A percentile compares a stretch with the other conserved stretches of the same genome.
Conservation (phyloP, 2,888 invertebrate genomes). For the Cancer borealis region DNA sequence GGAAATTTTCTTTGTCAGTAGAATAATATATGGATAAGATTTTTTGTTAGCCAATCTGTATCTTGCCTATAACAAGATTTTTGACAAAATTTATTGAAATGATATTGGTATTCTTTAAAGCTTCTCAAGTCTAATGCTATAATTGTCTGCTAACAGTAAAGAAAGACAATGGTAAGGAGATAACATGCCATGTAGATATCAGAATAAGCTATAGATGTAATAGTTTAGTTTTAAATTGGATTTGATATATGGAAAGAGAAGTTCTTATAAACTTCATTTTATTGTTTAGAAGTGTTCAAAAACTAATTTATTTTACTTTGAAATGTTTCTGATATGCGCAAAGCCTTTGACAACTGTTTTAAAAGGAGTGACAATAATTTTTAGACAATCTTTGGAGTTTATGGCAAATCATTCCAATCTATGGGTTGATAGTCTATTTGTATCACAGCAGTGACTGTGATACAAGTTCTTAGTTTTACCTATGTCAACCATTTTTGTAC, state of each 20-base stretch:
- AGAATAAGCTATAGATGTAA: background rate
- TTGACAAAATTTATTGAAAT: background rate
- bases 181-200: background rate
- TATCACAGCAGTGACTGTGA: background rate
- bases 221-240: background rate
- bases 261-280: background rate
- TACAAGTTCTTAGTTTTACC: no score
- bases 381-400: no score
- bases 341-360: no score
- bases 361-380: no score
- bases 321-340: no score
- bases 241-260: background rate
- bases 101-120: background rate
- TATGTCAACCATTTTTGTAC: no score
- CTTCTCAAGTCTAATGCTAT: background rate
- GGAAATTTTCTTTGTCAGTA: background rate
- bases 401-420: no score
- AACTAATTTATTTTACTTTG: no score
- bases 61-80: background rate
- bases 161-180: background rate
- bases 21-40: background rate
- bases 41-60: background rate
- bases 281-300: background rate
- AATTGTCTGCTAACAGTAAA: background rate
- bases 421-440: background rate